Evolutionary conservation across 2,113 vertebrate genomes (phyloP), one percentile per base, ranked within the genome.

Genomic region (Steatornis caripensis): DNA sequence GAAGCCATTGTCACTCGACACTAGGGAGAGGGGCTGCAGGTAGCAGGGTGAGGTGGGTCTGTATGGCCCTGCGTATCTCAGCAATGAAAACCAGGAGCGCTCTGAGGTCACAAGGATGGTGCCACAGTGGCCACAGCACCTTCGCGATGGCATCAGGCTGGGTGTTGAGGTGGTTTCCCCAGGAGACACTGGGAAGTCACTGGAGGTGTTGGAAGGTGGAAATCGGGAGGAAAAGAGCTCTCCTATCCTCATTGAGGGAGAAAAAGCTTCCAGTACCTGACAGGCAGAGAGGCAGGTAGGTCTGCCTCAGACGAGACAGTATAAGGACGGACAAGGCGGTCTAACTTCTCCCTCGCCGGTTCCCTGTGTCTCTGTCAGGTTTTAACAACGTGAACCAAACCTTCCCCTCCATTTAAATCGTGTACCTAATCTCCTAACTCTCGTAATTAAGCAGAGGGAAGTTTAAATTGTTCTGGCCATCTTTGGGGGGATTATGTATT

Each of bases 401-500:
- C 93, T 89, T 78, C 24, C 51, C 49, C 76, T 85, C 92, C 84
- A 90, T 97, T 95, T 96, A 95, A 95, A 95, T 96, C 36, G 37
- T 29, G 36, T 87, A 37, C 68, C 97, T 98, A 98, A 98, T 98
- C 98, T 95, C 72, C 87, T 87, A 93, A 94, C 96, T 98, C 97
- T 92, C 88, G 93, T 98, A 97, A 98, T 98, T 97, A 98, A 97
- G 97, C 93, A 95, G 92, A 93, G 95, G 97, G 97, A 97, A 97
- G 95, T 97, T 98, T 96, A 97, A 98, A 98, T 98, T 95, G 97
- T 98, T 98, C 98, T 97, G 98, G 94, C 98, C 98, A 98, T 98
- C 98, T 98, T 98, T 97, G 79, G 98, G 97, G 94, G 97, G 98
- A 98, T 98, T 98, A 98, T 97, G 71, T 97, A 97, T 98, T 98